Base-by-base conservation (phyloP, 2,797 vertebrate species). In the Enteromius thamalakanensis region DNA sequence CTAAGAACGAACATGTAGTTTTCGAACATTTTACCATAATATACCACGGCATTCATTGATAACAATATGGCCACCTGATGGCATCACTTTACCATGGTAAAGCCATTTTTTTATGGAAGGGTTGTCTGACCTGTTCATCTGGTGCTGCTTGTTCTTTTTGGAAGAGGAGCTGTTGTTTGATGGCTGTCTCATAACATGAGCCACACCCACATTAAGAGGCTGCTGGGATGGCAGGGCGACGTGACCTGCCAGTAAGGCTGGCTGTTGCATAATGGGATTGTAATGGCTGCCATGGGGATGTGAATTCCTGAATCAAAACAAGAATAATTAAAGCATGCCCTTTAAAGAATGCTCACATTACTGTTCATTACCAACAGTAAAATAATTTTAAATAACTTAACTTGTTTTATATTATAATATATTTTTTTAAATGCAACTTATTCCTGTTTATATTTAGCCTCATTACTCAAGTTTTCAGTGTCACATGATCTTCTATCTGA, bases 231-330 rank as follows among this genome's bases (percentile, higher is more conserved):
- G 98, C 82, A 99, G 96, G 4, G 97, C 94, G 91, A 99, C 96
- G 0, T 99, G 97, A 90, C 98, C 94, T 0, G 98, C 95, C 87
- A 99, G 89, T 87, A 99, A 94, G 6, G 97, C 92, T 0, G 97
- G 98, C 94, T 99, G 98, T 94, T 99, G 98, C 97, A 99, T 98
- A 94, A 99, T 99, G 94, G 98, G 96, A 93, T 99, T 99, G 84
- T 99, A 99, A 94, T 99, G 98, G 94, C 95, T 96, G 89, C 96
- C 94, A 0, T 99, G 98, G 84, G 97, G 94, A 14, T 99, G 97
- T 1, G 97, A 94, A 91, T 97, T 99, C 92, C 98, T 99, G 87
- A 37, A 86, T 0, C 32, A 8, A 19, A 29, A 72, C 21, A 9
- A 84, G 14, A 10, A 37, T 55, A 49, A 67, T 74, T 81, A 37